A percentile compares a stretch with the other conserved stretches of the same genome.
phyloP scores from a whole-genome alignment of 2,113 vertebrate genomes.

The Dryoscopus gambensis region DNA sequence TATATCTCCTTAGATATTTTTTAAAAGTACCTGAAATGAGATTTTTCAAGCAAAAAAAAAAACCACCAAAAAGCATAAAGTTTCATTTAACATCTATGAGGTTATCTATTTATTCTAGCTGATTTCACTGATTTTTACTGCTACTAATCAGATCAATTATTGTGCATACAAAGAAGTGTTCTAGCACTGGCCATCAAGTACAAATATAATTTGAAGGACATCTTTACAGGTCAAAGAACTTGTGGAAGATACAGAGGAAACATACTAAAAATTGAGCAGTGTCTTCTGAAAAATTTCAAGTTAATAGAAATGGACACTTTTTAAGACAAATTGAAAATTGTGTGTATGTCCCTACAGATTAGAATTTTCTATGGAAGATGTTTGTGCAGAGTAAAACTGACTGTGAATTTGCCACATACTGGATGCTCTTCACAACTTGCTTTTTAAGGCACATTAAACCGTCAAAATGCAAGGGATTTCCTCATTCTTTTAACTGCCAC shows the following conservation, averaged over 20 bases:
- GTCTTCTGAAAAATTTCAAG: not conserved
- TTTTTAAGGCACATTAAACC: not conserved
- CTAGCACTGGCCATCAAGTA: not conserved
- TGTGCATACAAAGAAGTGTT: not conserved
- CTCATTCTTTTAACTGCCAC: not conserved
- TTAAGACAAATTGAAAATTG: not conserved
- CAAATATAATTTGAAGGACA: not conserved
- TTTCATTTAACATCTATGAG: not conserved
- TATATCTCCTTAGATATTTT: rapidly evolving
- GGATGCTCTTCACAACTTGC: not conserved
- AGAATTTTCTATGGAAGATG: not conserved
- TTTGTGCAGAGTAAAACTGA: not conserved
- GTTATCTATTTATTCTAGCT: not conserved
- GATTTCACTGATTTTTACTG: not conserved
- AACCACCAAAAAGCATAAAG: not conserved
- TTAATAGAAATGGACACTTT: not conserved
- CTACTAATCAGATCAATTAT: not conserved
- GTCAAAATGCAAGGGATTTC: not conserved
- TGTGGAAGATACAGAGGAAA: not conserved
- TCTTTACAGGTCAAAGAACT: not conserved
- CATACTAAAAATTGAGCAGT: not conserved
- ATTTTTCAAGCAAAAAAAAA: not conserved
- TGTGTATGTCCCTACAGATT: not conserved
- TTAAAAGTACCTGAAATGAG: not conserved
- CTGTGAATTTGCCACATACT: not conserved